A percentile compares a stretch with the other conserved stretches of the same genome.
Conservation (phyloP, 2,797 vertebrate genomes). For the Graptemys geographica region DNA sequence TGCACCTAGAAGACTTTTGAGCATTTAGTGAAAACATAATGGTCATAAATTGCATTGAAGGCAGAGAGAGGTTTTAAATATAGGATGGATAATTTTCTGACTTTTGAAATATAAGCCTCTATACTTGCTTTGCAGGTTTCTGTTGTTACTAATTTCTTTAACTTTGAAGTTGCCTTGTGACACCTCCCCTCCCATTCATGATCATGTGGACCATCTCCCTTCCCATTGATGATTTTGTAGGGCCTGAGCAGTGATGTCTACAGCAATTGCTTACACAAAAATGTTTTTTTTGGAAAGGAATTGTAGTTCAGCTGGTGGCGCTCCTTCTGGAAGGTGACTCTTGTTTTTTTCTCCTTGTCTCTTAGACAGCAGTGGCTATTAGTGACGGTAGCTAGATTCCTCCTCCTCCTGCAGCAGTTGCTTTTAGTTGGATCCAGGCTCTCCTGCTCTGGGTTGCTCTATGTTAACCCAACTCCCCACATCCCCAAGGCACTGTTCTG, state of each 20-base stretch:
- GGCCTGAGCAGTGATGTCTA: neutral
- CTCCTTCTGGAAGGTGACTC: neutral
- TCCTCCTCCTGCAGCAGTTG: neutral
- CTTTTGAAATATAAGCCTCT: neutral
- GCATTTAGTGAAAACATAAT: neutral
- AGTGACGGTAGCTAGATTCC: neutral
- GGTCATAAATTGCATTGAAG: neutral
- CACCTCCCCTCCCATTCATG: neutral
- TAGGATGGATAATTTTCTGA: neutral
- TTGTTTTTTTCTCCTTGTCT: neutral
- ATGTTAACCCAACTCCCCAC: neutral
- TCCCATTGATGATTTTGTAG: neutral
- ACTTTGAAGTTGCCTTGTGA: neutral
- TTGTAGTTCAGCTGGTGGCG: neutral
- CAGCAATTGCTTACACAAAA: neutral
- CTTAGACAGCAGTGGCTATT: neutral
- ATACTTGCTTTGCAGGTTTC: neutral
- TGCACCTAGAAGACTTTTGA: neutral
- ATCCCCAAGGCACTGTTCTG: neutral
- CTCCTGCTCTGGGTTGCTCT: neutral
- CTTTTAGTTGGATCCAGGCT: neutral
- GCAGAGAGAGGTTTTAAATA: neutral
- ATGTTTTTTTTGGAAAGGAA: neutral
- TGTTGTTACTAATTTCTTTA: neutral
- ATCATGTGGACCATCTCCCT: accelerated